These are phyloP conservation scores for Anniella stebbinsi DNA, from an alignment of 2,797 vertebrate genomes.

Conservation along the genomic window DNA sequence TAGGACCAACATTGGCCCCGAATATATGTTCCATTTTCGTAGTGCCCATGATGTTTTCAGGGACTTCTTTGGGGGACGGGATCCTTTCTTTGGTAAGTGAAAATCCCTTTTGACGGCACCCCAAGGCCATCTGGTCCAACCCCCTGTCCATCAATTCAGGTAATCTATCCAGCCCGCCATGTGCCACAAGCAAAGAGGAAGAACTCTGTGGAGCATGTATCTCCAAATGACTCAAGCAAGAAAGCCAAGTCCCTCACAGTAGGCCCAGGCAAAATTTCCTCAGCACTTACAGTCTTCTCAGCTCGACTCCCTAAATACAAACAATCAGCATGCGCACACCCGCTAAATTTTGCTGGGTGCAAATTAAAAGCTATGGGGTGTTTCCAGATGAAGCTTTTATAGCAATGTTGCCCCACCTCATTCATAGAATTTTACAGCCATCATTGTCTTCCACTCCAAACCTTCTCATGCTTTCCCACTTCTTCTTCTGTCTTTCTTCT, in stretches of 20 bases:
- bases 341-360: not conserved
- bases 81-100: conserved; percentile 87
- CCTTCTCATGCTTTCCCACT: too few relatives aligned
- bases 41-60: conserved; percentile 88
- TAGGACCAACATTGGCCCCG: conserved; percentile 72
- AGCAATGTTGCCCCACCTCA: too few relatives aligned
- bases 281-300: not conserved
- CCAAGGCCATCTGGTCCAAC: not conserved
- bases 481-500: too few relatives aligned
- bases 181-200: not conserved
- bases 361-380: not conserved
- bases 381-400: too few relatives aligned
- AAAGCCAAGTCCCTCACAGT: not conserved
- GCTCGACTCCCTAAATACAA: not conserved
- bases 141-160: not conserved
- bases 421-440: too few relatives aligned
- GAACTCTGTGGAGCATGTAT: not conserved
- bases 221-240: not conserved
- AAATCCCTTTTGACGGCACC: not conserved
- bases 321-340: too few relatives aligned
- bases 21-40: conserved; percentile 87
- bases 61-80: conserved; percentile 87
- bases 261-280: not conserved
- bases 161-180: not conserved
- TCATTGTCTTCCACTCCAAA: too few relatives aligned